phyloP scores from a whole-genome alignment of 2,888 invertebrate species.

The Latrodectus elegans region DNA sequence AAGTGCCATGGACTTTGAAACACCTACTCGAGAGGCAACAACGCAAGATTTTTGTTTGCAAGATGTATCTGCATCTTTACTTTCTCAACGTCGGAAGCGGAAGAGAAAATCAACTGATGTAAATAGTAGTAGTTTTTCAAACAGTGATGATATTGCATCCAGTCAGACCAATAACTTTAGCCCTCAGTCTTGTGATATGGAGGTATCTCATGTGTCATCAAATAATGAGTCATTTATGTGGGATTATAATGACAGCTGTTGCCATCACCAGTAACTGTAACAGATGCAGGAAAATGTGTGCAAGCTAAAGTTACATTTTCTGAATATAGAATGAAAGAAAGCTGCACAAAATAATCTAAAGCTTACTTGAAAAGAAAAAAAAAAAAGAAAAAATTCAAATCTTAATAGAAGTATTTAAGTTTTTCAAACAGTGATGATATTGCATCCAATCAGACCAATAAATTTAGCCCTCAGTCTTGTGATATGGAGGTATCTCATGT shows the following conservation, averaged over 20 bases:
- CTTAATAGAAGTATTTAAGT: no score
- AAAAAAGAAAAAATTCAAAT: no score
- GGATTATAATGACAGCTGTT: no score
- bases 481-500: conserved; percentile 74
- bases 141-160: conserved; percentile 72
- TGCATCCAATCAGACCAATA: conserved; percentile 60
- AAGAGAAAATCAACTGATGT: conserved; percentile 78
- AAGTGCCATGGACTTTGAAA: conserved; percentile 79
- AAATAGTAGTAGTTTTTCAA: conserved; percentile 76
- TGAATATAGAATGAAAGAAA: no score
- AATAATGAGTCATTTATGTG: no score
- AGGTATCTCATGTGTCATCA: conserved; percentile 77
- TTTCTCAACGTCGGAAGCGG: conserved; percentile 82
- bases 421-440: conserved; percentile 74
- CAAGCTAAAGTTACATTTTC: no score
- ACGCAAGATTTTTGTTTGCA: conserved; percentile 83
- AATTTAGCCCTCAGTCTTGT: conserved; percentile 58
- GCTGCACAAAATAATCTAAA: no score
- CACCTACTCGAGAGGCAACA: conserved; percentile 82
- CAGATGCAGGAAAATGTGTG: no score
- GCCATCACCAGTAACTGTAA: no score
- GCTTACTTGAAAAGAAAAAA: no score
- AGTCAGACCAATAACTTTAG: conserved; percentile 62
- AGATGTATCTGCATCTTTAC: conserved; percentile 83
- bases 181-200: conserved; percentile 48